phyloP scores from a whole-genome alignment of 1,140 invertebrate genomes.

The Stegodyphus dumicola region DNA sequence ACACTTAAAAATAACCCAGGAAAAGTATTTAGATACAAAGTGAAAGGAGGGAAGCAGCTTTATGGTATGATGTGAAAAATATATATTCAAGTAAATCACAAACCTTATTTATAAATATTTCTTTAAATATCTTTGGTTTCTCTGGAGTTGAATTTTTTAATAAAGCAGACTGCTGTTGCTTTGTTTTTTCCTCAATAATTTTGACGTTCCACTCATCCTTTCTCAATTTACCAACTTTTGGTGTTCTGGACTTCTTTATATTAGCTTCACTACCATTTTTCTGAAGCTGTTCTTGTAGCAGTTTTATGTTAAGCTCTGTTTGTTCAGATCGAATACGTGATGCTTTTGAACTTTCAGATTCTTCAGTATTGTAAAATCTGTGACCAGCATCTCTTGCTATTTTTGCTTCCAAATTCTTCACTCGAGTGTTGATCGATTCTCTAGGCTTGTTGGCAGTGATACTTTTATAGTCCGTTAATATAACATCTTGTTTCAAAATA shows the following conservation, averaged over 20 bases:
- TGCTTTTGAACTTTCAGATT: conserved; percentile 28
- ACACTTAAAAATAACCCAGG: too few species aligned
- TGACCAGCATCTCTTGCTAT: conserved; percentile 51
- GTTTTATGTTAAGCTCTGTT: conserved; percentile 54
- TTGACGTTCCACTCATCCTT: conserved; percentile 92
- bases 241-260: conserved; percentile 42
- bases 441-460: conserved; percentile 21
- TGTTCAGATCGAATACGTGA: conserved; percentile 24
- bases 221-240: conserved; percentile 79
- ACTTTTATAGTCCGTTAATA: conserved; percentile 78
- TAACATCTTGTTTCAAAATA: conserved; percentile 68
- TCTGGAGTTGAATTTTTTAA: conserved; percentile 12
- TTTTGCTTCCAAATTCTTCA: conserved; percentile 77
- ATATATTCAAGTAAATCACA: background rate
- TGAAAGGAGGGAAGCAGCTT: too few species aligned
- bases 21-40: too few species aligned
- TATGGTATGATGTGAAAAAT: too few species aligned
- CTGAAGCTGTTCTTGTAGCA: conserved; percentile 50
- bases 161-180: conserved; percentile 17
- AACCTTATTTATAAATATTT: conserved; percentile 56
- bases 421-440: conserved; percentile 76
- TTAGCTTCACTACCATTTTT: conserved; percentile 41
- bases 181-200: conserved; percentile 76
- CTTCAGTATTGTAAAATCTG: conserved; percentile 15
- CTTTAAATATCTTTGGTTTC: conserved; percentile 43